phyloP scores from a whole-genome alignment of 2,113 vertebrate species.

The Spea multiplicata region DNA sequence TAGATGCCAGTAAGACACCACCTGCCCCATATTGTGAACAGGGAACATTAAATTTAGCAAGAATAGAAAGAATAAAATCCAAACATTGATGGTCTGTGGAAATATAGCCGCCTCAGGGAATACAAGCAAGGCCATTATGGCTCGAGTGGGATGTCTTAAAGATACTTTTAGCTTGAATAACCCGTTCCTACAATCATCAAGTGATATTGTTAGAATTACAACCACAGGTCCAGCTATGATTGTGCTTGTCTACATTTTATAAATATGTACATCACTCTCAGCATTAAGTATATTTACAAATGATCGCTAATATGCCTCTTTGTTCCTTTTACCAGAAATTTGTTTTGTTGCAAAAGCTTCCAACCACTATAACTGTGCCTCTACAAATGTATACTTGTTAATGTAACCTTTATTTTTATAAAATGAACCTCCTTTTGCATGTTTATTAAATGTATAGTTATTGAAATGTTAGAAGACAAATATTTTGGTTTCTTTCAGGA shows the following conservation, averaged over 20 bases:
- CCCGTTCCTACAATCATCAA: too few species aligned
- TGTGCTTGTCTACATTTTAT: too few species aligned
- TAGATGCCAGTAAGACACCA: too few species aligned
- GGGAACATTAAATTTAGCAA: background rate
- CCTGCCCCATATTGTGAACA: background rate
- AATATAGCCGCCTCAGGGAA: background rate
- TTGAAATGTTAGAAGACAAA: slow-evolving; percentile 16
- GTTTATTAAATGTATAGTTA: slow-evolving; percentile 21
- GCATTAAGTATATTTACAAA: too few species aligned
- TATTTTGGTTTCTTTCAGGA: slow-evolving; percentile 26
- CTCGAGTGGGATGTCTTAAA: too few species aligned
- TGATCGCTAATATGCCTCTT: too few species aligned
- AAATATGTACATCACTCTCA: too few species aligned
- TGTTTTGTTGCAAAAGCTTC: slow-evolving; percentile 2
- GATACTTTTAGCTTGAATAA: too few species aligned
- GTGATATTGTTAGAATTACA: too few species aligned
- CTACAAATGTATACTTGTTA: background rate
- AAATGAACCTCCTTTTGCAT: slow-evolving; percentile 21
- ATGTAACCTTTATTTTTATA: slow-evolving; percentile 7
- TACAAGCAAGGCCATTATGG: background rate
- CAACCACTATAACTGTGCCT: background rate
- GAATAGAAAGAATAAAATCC: background rate
- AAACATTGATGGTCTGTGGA: background rate
- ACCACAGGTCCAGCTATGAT: too few species aligned
- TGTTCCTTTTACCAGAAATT: background rate